These are phyloP conservation scores for Nyctibius bracteatus DNA, from an alignment of 2,113 vertebrate genomes.

Conservation along the genomic window DNA sequence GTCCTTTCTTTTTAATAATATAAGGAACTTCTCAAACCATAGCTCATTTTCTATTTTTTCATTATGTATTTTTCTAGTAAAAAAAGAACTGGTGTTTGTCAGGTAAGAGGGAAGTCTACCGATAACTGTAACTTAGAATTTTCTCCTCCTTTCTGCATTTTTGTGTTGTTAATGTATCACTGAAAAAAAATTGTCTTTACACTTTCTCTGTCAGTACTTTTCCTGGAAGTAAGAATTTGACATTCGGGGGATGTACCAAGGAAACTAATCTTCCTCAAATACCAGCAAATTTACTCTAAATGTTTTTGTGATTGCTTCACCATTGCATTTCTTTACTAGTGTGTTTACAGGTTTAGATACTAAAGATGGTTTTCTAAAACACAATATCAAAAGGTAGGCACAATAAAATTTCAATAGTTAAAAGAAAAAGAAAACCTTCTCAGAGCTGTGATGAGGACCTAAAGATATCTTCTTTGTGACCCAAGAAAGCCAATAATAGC, in stretches of 20 bases:
- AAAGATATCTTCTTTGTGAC: neutral
- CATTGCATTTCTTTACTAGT: neutral
- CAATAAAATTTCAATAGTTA: neutral
- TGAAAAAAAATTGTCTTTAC: neutral
- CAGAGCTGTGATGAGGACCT: neutral
- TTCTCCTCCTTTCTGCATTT: neutral
- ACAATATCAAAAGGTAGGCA: neutral
- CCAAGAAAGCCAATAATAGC: neutral
- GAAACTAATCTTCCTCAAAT: neutral
- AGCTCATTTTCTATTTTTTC: neutral
- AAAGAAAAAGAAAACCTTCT: neutral
- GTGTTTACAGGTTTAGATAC: neutral
- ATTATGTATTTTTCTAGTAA: neutral
- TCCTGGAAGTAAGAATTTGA: neutral
- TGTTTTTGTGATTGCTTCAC: neutral
- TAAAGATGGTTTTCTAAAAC: neutral
- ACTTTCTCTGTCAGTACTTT: neutral
- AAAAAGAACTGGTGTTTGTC: neutral
- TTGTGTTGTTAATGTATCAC: neutral
- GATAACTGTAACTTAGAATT: neutral
- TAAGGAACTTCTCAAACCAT: neutral
- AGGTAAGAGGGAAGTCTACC: neutral
- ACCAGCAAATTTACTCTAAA: neutral
- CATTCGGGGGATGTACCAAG: neutral
- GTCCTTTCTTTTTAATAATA: neutral